These are phyloP conservation scores for Eulemur coronatus DNA, from an alignment of 2,797 vertebrate genomes.

Conservation along the genomic window DNA sequence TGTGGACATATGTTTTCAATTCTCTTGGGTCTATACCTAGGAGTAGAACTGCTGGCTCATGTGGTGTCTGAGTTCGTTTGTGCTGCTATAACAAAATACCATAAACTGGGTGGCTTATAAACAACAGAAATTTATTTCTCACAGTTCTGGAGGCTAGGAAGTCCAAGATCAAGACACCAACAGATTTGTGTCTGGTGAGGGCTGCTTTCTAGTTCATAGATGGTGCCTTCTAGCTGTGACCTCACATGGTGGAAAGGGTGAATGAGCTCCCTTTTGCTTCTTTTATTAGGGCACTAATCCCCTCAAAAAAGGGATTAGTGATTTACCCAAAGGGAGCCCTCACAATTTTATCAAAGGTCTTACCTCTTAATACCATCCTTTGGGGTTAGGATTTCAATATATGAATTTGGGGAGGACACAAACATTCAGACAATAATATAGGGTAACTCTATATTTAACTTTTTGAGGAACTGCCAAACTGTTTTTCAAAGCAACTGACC, in stretches of 20 bases:
- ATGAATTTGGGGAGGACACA: neutral
- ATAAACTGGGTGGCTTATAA: neutral
- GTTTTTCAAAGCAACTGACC: slow-evolving; percentile 4
- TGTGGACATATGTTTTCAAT: neutral
- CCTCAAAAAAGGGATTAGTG: neutral
- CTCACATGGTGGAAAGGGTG: neutral
- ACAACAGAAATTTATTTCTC: neutral
- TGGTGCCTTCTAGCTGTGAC: neutral
- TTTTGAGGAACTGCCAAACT: neutral
- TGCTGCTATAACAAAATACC: neutral
- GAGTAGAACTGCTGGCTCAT: neutral
- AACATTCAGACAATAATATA: neutral
- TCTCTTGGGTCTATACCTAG: neutral
- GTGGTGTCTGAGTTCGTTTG: neutral
- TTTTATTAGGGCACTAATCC: neutral
- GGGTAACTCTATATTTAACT: neutral
- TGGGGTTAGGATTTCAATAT: neutral
- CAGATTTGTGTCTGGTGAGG: neutral
- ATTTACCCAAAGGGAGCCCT: neutral
- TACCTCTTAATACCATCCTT: neutral
- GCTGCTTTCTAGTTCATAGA: neutral
- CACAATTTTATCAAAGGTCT: neutral
- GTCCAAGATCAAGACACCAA: neutral
- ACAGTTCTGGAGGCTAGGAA: neutral
- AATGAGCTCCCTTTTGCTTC: neutral